Base-by-base conservation (phyloP, 2,888 invertebrate species). In the Scaptomyza reducta region DNA sequence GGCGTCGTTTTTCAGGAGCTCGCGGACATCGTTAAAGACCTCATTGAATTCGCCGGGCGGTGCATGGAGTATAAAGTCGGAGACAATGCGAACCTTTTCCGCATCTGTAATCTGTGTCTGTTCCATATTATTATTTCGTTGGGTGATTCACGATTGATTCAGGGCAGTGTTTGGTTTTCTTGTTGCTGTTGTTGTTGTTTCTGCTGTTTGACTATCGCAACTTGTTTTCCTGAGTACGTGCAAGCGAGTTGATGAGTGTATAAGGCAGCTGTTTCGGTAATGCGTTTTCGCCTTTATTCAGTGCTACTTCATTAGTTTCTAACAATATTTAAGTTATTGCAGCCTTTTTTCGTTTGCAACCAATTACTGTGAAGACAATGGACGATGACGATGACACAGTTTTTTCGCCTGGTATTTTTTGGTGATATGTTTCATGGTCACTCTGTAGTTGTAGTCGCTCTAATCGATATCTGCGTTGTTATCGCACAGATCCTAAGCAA, bases 11-110 rank as follows among this genome's bases (percentile, higher is more conserved):
- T 98, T 98, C 81, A 99, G 93, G 79, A 98, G 93, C 82, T 96
- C 96, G 90, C 98, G 94, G 77, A 98, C 98, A 94, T 98, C 98
- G 93, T 98, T 99, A 92, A 99, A 99, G 77, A 99, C 99, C 94
- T 99, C 99, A 93, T 99, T 99, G 92, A 99, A 99, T 94, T 99
- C 99, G 87, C 99, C 99, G 60, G 99, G 99, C 64, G 99, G 99
- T 69, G 99, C 98, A 94, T 99, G 99, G 71, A 98, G 93, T 91
- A 99, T 97, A 93, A 99, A 99, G 94, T 99, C 97, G 82, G 98
- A 97, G 82, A 98, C 98, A 93, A 99, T 98, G 93, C 97, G 95
- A 91, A 98, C 97, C 94, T 97, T 97, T 94, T 97, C 97, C 92
- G 95, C 95, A 93, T 97, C 97, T 92, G 95, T 95, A 92, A 97